These are phyloP conservation scores for Halichoeres trimaculatus DNA, from an alignment of 2,113 vertebrate species.

Conservation along the genomic window DNA sequence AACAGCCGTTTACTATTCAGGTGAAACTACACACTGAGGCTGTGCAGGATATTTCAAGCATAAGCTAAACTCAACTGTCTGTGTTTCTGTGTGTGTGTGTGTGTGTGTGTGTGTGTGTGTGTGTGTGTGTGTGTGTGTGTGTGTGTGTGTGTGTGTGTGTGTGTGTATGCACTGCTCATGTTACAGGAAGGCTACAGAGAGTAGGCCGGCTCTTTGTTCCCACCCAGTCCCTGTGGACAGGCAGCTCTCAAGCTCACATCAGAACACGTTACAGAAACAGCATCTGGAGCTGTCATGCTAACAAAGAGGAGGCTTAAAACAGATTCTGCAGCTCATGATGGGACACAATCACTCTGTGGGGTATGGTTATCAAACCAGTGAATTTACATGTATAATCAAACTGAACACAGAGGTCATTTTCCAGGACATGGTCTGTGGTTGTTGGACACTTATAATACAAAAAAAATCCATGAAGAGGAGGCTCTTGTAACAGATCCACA, in stretches of 20 bases:
- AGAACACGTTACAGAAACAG: slow-evolving; percentile 26
- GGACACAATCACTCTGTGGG: neutral
- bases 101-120: no score
- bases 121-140: no score
- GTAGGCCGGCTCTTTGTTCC: slow-evolving; percentile 55
- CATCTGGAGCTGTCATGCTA: slow-evolving; percentile 2
- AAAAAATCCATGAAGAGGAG: no score
- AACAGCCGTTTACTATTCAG: neutral
- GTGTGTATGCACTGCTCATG: slow-evolving; percentile 44
- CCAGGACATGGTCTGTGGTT: neutral
- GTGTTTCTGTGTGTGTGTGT: no score
- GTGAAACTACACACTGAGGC: slow-evolving; percentile 18
- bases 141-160: slow-evolving; percentile 22
- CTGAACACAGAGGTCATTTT: no score
- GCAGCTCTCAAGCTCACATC: slow-evolving; percentile 39
- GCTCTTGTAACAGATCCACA: neutral
- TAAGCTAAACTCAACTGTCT: slow-evolving; percentile 4
- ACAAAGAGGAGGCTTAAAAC: neutral
- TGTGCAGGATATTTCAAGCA: slow-evolving; percentile 51
- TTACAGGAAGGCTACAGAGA: slow-evolving; percentile 61
- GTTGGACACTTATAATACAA: neutral
- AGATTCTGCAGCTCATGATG: neutral
- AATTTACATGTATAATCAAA: neutral
- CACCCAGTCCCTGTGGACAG: slow-evolving; percentile 64
- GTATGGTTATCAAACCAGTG: neutral